These are phyloP conservation scores for Cheilosia pagana DNA, from an alignment of 2,888 invertebrate species.

Conservation along the genomic window DNA sequence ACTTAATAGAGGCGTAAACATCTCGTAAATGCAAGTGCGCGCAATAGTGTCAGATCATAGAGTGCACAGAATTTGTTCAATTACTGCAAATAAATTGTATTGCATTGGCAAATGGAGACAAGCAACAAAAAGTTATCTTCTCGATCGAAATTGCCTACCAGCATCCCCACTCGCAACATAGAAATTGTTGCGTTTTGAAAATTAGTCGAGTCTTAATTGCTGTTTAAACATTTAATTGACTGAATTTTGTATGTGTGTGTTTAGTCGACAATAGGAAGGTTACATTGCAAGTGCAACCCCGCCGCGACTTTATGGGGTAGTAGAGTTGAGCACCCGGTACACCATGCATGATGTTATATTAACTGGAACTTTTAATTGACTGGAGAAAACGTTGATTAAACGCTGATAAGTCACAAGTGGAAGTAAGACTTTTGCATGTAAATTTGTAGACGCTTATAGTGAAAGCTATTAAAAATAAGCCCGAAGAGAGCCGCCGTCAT, in stretches of 20 bases:
- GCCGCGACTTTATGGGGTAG: neutral
- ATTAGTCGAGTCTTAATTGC: constrained; percentile 55
- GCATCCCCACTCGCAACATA: constrained; percentile 22
- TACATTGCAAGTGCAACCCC: neutral
- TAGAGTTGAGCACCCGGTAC: constrained; percentile 1
- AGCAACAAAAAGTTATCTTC: constrained; percentile 51
- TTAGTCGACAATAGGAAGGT: constrained; percentile 23
- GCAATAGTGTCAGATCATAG: neutral
- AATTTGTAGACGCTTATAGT: neutral
- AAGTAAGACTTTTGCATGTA: neutral
- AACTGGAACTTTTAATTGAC: neutral
- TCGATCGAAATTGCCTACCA: constrained; percentile 50
- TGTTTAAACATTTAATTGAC: constrained; percentile 53
- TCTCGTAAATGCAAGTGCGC: constrained; percentile 36
- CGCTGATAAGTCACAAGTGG: neutral
- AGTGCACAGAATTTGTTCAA: constrained; percentile 45
- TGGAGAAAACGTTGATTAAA: constrained; percentile 13
- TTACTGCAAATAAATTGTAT: constrained; percentile 48
- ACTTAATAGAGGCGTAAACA: constrained; percentile 58
- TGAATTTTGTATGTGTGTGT: constrained; percentile 8
- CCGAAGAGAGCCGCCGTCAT: too few species aligned
- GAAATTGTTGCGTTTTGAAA: constrained; percentile 35
- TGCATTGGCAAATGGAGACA: constrained; percentile 39
- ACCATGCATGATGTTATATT: constrained; percentile 14
- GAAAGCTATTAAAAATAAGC: too few species aligned